phyloP scores from a whole-genome alignment of 1,140 invertebrate genomes.

The Drosophila malerkotliana region DNA sequence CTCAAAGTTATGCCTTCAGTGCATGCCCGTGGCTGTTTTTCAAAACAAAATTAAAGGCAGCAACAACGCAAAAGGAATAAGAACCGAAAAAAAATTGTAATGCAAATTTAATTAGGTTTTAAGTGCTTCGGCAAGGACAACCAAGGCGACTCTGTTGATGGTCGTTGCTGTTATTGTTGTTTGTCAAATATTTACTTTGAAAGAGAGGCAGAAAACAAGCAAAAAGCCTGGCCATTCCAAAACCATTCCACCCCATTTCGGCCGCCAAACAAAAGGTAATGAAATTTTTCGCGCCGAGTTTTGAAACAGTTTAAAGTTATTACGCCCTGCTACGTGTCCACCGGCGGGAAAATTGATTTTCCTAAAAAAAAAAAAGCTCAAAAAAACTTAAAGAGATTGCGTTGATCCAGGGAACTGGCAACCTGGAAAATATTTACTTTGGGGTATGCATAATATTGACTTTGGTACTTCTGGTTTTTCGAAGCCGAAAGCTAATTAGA shows the following conservation, averaged over 20 bases:
- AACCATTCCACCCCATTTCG: slow-evolving; percentile 1
- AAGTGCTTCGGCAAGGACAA: slow-evolving; percentile 72
- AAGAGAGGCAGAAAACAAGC: slow-evolving; percentile 68
- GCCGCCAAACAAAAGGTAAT: slow-evolving; percentile 62
- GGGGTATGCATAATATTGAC: slow-evolving; percentile 68
- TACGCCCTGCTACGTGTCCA: slow-evolving; percentile 63
- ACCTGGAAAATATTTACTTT: slow-evolving; percentile 52
- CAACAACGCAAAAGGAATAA: slow-evolving; percentile 39
- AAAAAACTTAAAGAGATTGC: slow-evolving; percentile 60
- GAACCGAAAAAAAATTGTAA: slow-evolving; percentile 72
- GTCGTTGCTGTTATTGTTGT: slow-evolving; percentile 43
- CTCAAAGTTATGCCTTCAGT: slow-evolving; percentile 50
- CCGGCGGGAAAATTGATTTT: slow-evolving; percentile 70
- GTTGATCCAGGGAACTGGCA: slow-evolving; percentile 1
- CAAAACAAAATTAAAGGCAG: slow-evolving; percentile 72
- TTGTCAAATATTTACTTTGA: slow-evolving; percentile 81
- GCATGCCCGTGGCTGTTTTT: slow-evolving; percentile 67
- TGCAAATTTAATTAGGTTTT: slow-evolving; percentile 82
- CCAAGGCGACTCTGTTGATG: slow-evolving; percentile 42
- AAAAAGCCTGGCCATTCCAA: slow-evolving; percentile 62
- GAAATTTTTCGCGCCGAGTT: slow-evolving; percentile 77
- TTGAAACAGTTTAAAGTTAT: slow-evolving; percentile 80
- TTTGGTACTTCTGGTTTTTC: slow-evolving; percentile 42
- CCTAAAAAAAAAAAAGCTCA: slow-evolving; percentile 5
- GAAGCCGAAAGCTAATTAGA: slow-evolving; percentile 67